phyloP scores from a whole-genome alignment of 2,797 vertebrate genomes.

The Fringilla coelebs region DNA sequence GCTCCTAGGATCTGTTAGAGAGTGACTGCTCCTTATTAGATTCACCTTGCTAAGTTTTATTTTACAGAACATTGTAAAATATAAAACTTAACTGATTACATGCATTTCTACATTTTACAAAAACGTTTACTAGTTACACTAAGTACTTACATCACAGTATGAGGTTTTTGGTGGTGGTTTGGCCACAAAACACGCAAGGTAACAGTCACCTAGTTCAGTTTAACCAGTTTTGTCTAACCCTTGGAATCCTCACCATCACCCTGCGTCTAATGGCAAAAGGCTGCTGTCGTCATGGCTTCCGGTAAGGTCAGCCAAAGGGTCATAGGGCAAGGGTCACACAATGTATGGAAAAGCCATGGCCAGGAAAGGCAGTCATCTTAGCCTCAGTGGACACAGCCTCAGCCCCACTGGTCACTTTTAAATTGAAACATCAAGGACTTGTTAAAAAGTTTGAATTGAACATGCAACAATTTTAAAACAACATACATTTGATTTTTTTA shows the following conservation, averaged over 20 bases:
- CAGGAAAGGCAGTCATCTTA: constrained; percentile 99
- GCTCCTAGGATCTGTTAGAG: constrained; percentile 80
- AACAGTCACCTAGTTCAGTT: constrained; percentile 88
- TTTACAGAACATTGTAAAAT: constrained; percentile 85
- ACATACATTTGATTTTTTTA: constrained; percentile 73
- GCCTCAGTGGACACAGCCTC: constrained; percentile 99
- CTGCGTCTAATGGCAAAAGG: constrained; percentile 99
- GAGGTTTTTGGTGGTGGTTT: constrained; percentile 86
- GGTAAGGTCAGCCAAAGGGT: constrained; percentile 99
- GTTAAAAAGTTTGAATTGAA: constrained; percentile 98
- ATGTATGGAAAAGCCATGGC: constrained; percentile 99
- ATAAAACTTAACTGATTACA: constrained; percentile 84
- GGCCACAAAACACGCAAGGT: constrained; percentile 86
- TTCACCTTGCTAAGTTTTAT: constrained; percentile 85
- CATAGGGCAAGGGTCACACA: constrained; percentile 99
- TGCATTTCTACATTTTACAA: constrained; percentile 84
- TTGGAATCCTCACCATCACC: constrained; percentile 99
- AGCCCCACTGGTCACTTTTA: constrained; percentile 99
- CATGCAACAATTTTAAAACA: constrained; percentile 85
- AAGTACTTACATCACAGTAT: constrained; percentile 86
- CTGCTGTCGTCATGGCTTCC: constrained; percentile 99
- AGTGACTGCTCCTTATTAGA: constrained; percentile 84
- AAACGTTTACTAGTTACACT: constrained; percentile 84
- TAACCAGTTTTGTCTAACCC: constrained; percentile 87
- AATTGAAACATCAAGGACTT: constrained; percentile 99